Evolutionary conservation across 2,113 vertebrate genomes (phyloP).

Genomic region (Oceanites oceanicus): DNA sequence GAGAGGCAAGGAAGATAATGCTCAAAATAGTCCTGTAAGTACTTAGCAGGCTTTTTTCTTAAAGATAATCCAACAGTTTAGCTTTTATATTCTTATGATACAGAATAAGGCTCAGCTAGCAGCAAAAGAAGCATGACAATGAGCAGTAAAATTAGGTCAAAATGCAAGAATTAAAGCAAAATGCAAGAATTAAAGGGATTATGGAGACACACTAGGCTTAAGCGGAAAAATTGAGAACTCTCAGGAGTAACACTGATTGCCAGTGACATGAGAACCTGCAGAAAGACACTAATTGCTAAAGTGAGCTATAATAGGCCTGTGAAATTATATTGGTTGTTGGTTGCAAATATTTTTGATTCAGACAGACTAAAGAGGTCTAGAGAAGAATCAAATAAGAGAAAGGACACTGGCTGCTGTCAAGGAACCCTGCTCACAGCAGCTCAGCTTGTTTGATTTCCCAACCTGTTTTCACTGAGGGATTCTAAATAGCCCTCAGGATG

Average conservation of each 20-base stretch:
- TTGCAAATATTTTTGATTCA: constrained; percentile 13
- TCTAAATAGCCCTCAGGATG: background rate
- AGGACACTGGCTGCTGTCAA: background rate
- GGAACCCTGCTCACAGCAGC: background rate
- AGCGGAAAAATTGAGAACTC: constrained; percentile 15
- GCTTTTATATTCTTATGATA: background rate
- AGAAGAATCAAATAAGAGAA: background rate
- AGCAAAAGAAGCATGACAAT: background rate
- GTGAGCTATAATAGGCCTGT: constrained; percentile 15
- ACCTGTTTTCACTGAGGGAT: background rate
- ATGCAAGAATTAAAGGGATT: constrained; percentile 50
- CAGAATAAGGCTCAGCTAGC: background rate
- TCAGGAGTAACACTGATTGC: constrained; percentile 15
- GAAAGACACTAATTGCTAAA: constrained; percentile 52
- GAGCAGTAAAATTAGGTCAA: constrained; percentile 42
- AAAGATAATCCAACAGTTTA: background rate
- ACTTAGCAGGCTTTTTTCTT: background rate
- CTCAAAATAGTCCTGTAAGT: background rate
- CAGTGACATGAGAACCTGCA: constrained; percentile 51
- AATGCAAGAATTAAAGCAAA: constrained; percentile 47
- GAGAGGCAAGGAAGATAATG: background rate
- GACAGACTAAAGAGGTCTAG: background rate
- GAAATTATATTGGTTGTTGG: constrained; percentile 12
- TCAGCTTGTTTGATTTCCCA: background rate
- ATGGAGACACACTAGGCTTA: constrained; percentile 29